Percentiles rank a stretch among this genome's conserved stretches.
Evolutionary conservation across 2,888 invertebrate species (phyloP).

Genomic region (Epistrophe grossulariae): DNA sequence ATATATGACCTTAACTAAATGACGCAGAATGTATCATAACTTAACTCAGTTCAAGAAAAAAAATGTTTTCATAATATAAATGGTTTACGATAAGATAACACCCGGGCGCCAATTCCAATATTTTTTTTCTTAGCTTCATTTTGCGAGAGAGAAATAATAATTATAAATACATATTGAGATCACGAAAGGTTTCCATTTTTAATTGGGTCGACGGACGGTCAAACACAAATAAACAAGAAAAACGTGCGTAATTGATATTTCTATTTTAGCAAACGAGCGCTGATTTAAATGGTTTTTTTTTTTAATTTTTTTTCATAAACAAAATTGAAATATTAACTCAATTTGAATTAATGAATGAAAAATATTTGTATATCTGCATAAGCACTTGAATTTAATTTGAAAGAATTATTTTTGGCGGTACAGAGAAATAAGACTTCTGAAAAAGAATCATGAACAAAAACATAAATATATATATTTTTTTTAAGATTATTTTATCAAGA

Average conservation of each 20-base stretch:
- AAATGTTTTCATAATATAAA: constrained; percentile 13
- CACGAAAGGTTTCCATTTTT: not conserved
- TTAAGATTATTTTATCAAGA: constrained; percentile 1
- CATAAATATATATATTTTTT: too few relatives aligned
- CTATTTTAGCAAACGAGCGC: not conserved
- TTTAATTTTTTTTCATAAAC: constrained; percentile 12
- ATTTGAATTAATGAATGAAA: constrained; percentile 21
- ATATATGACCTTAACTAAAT: not conserved
- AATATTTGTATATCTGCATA: not conserved
- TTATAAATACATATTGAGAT: constrained; percentile 13
- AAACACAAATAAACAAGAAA: constrained; percentile 9
- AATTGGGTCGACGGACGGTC: constrained; percentile 30
- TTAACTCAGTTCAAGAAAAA: not conserved
- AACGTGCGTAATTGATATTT: constrained; percentile 18
- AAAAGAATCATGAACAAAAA: not conserved
- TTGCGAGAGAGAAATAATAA: not conserved
- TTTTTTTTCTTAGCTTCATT: constrained; percentile 34
- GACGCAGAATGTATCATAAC: not conserved
- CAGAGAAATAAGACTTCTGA: not conserved
- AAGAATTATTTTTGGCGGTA: not conserved
- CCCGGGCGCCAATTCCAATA: constrained; percentile 32
- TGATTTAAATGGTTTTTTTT: not conserved
- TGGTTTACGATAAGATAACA: constrained; percentile 33
- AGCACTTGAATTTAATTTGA: not conserved
- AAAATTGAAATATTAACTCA: not conserved